Evolutionary conservation across 2,888 invertebrate species (phyloP), one percentile per base, ranked within the genome.

Genomic region (Callimorpha dominula): DNA sequence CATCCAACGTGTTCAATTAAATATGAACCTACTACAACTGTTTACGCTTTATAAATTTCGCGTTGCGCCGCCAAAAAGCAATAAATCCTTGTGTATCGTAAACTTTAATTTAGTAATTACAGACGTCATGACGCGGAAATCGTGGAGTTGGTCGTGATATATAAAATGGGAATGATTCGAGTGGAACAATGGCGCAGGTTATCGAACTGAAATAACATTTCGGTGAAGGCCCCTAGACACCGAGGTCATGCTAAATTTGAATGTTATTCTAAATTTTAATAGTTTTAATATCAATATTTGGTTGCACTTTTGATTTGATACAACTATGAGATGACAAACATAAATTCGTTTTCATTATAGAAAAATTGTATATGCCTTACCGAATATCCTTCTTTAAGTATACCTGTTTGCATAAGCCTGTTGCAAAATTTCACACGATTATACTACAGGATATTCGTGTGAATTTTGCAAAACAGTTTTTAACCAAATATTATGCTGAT

Each of bases 191-290:
- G 90, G 89, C 74, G 77, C 77, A 89, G 95, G 94, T 94, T 90
- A 91, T 92, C 89, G 95, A 92, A 92, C 95, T 90, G 79, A 82
- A 90, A 85, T 95, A 94, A 91, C 95, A 95, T 94, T 95, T 95
- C 85, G 91, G 91, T 90, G 94, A 95, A 95, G 95, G 95, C 93
- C 92, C 90, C 90, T 89, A 91, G 90, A 89, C 79, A 77, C 46
- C 93, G 93, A 94, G 95, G 95, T 89, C 92, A 85, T 83, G 78
- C 80, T 77, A 75, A 80, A 77, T 31, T 31, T 9, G 43, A 46
- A 46, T 6, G 43, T 46, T 46, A 85, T 83, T 78, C 80, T 77
- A 75, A 80, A 77, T 77, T 70, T 71, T 5, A 65, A 65, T 63
- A 49, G 42, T 71, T 71, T 66, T 66, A 49, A 50, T 31, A n/a